Conservation (phyloP, 2,888 invertebrate genomes). For the Spilarctia lutea region DNA sequence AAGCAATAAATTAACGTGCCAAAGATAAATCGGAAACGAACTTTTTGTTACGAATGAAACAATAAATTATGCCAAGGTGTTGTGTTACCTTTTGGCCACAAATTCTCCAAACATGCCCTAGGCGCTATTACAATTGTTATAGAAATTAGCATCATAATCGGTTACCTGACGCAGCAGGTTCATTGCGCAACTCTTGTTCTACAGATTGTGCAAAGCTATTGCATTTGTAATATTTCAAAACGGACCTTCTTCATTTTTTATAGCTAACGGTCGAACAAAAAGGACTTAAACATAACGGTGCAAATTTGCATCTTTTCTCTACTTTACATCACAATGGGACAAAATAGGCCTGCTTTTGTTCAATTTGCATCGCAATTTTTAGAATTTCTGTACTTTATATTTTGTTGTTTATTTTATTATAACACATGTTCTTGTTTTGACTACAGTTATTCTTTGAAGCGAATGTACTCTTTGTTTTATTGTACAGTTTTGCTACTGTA, state of each 20-base stretch:
- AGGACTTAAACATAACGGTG: constrained; percentile 80
- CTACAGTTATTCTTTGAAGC: constrained; percentile 64
- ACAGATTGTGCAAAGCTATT: constrained; percentile 73
- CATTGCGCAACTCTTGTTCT: constrained; percentile 72
- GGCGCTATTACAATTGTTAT: constrained; percentile 73
- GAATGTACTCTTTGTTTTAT: constrained; percentile 57
- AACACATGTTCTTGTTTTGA: constrained; percentile 71
- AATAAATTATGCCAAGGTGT: constrained; percentile 85
- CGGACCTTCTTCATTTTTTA: constrained; percentile 72
- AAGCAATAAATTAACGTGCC: constrained; percentile 76
- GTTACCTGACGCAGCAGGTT: constrained; percentile 83
- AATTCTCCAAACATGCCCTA: constrained; percentile 75
- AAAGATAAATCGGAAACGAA: constrained; percentile 82
- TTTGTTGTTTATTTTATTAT: constrained; percentile 54
- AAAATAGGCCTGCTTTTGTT: constrained; percentile 63
- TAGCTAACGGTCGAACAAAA: constrained; percentile 70
- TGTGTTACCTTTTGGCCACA: constrained; percentile 80
- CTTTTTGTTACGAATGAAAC: constrained; percentile 82
- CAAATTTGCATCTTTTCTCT: constrained; percentile 76
- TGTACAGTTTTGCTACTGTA: constrained; percentile 44
- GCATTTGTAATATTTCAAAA: constrained; percentile 64
- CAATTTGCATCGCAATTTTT: constrained; percentile 55
- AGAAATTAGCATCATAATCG: constrained; percentile 82
- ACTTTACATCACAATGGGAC: constrained; percentile 74
- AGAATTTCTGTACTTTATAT: constrained; percentile 47